Percentiles rank a stretch among this genome's conserved stretches.
Conservation (phyloP, 2,888 invertebrate species). For the Gymnocheta viridis region DNA sequence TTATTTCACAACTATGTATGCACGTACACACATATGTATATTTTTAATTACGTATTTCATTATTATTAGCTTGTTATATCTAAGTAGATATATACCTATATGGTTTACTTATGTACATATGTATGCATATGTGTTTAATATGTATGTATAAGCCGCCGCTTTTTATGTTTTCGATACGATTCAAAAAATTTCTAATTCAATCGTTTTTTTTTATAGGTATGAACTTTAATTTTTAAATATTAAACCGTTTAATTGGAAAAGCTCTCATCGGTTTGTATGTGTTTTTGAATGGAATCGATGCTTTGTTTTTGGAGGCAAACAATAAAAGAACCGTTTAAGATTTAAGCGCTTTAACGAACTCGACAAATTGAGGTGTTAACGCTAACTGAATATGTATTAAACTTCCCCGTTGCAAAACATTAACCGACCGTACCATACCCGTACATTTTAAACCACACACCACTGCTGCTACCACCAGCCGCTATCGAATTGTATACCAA, state of each 20-base stretch:
- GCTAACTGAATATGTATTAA: constrained; percentile 75
- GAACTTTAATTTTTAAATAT: constrained; percentile 22
- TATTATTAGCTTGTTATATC: constrained; percentile 11
- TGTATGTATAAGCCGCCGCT: constrained; percentile 33
- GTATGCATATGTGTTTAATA: neutral
- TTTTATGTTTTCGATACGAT: constrained; percentile 15
- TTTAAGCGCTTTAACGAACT: constrained; percentile 74
- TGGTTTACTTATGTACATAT: too few species aligned
- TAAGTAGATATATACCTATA: too few species aligned
- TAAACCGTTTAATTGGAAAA: constrained; percentile 57
- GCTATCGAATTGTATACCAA: constrained; percentile 40
- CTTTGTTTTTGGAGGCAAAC: constrained; percentile 32
- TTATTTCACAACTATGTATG: neutral
- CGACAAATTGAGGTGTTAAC: constrained; percentile 78
- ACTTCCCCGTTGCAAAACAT: constrained; percentile 73
- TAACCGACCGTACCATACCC: constrained; percentile 49
- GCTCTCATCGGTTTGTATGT: constrained; percentile 29
- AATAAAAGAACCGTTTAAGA: constrained; percentile 47
- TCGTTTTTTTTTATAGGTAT: constrained; percentile 5
- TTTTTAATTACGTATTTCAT: neutral
- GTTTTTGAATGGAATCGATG: constrained; percentile 25
- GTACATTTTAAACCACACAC: constrained; percentile 60
- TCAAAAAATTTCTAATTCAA: constrained; percentile 2
- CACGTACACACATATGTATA: neutral
- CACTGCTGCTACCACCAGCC: constrained; percentile 49